Evolutionary conservation across 1,140 invertebrate species (phyloP), one percentile per base, ranked within the genome.

Genomic region (Prorops nasuta): DNA sequence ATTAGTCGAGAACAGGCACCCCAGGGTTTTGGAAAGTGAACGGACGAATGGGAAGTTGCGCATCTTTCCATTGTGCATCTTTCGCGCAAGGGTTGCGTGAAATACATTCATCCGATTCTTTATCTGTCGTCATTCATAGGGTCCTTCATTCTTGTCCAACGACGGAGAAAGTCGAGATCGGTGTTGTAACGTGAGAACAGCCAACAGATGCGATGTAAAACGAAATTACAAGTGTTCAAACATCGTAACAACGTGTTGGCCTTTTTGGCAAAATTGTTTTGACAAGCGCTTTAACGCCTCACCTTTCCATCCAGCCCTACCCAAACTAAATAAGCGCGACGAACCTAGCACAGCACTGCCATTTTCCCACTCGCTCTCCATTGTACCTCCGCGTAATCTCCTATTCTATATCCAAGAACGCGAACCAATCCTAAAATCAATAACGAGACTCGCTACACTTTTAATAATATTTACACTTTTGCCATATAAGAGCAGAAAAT

Each of bases 181-280:
- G 35, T 36, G 56, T 18, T 53, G 66, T 67, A 70, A 71, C 57
- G 60, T 61, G 66, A 71, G 69, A 67, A 69, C 64, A n/a, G 61
- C 66, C 66, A 69, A 64, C 69, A 71, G 69, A 71, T 71, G 69
- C 56, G 57, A 41, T 44, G 56, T 51, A n/a, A n/a, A 69, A 67
- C 61, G 58, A 62, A 70, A 70, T 71, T 71, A 70, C 61, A 67
- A 67, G 58, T 66, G 59, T 63, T 41, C 21, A 38, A 41, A 44
- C 42, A 58, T 59, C 44, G 47, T 51, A 47, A 34, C 24, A 44
- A 39, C 45, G 46, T 58, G 64, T 57, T 57, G 51, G 46, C 62
- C 57, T 71, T 67, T 70, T 67, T 58, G 44, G 55, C 50, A 59
- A 70, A 70, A 69, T 71, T 70, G 60, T 69, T 70, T 66, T 71